These are phyloP conservation scores for Nematolebias whitei DNA, from an alignment of 2,113 vertebrate species.

Conservation along the genomic window DNA sequence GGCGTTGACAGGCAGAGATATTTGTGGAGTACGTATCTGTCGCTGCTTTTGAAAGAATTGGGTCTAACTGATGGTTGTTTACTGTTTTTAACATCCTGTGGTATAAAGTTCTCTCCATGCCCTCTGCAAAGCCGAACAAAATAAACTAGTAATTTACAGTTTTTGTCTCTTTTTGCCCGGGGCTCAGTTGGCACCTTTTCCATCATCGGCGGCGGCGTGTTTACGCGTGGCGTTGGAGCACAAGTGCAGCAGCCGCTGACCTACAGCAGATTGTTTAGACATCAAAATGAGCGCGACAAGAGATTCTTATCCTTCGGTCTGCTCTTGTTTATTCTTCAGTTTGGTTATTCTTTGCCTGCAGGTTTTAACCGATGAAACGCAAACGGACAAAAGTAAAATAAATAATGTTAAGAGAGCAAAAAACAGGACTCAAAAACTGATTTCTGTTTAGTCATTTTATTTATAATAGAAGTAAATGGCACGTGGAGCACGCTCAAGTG, in stretches of 20 bases:
- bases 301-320: conserved; percentile 52
- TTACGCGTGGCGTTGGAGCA: conserved; percentile 60
- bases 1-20: neutral
- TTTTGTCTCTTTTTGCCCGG: conserved; percentile 22
- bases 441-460: conserved; percentile 32
- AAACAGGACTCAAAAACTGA: conserved; percentile 28
- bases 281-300: conserved; percentile 48
- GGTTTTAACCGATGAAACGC: conserved; percentile 38
- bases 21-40: neutral
- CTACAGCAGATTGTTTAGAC: conserved; percentile 66
- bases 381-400: conserved; percentile 24
- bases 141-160: conserved; percentile 13
- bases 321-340: conserved; percentile 33
- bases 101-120: conserved; percentile 1
- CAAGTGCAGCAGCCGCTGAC: conserved; percentile 58
- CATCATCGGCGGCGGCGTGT: conserved; percentile 69
- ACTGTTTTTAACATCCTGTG: conserved; percentile 1
- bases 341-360: conserved; percentile 25
- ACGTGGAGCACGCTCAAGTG: neutral
- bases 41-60: neutral
- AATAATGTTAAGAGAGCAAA: conserved; percentile 44
- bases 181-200: conserved; percentile 69
- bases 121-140: conserved; percentile 10
- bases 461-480: conserved; percentile 13
- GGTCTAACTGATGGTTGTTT: neutral